Evolutionary conservation across 1,140 invertebrate species (phyloP).

Genomic region (Drosophila littoralis): DNA sequence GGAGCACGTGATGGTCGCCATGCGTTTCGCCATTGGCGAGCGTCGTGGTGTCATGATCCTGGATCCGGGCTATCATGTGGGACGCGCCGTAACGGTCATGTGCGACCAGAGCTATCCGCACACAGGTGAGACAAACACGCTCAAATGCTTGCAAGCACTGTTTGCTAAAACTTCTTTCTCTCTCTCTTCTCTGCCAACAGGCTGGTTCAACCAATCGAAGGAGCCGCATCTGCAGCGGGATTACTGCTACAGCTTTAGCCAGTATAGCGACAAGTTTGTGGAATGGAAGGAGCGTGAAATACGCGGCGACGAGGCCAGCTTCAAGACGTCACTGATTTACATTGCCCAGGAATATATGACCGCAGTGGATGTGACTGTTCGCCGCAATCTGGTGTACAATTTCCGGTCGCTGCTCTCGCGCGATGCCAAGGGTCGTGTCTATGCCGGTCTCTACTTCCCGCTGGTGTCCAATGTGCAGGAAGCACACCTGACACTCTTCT

Average conservation of each 20-base stretch:
- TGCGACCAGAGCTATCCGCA: conserved; percentile 92
- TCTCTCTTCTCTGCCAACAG: conserved; percentile 32
- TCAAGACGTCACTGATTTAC: conserved; percentile 90
- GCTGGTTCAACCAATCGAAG: conserved; percentile 93
- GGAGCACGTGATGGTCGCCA: conserved; percentile 94
- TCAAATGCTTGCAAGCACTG: too few relatives aligned
- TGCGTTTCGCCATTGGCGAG: conserved; percentile 90
- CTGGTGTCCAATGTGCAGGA: conserved; percentile 87
- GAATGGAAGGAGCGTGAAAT: conserved; percentile 92
- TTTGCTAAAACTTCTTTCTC: not conserved
- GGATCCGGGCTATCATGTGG: conserved; percentile 96
- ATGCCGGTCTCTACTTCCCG: conserved; percentile 93
- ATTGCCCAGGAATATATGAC: conserved; percentile 91
- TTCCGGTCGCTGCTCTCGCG: conserved; percentile 92
- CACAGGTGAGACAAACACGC: conserved; percentile 86
- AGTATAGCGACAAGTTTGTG: conserved; percentile 89
- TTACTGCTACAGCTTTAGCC: conserved; percentile 90
- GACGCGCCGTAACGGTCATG: conserved; percentile 94
- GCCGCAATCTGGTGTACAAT: conserved; percentile 94
- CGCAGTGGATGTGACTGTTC: conserved; percentile 93
- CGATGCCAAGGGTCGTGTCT: conserved; percentile 91
- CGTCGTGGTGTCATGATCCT: conserved; percentile 91
- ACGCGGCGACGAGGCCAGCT: conserved; percentile 86
- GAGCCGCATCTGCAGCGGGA: conserved; percentile 90
- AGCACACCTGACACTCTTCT: conserved; percentile 91